phyloP scores from a whole-genome alignment of 2,113 vertebrate genomes.

The Cebidichthys violaceus region DNA sequence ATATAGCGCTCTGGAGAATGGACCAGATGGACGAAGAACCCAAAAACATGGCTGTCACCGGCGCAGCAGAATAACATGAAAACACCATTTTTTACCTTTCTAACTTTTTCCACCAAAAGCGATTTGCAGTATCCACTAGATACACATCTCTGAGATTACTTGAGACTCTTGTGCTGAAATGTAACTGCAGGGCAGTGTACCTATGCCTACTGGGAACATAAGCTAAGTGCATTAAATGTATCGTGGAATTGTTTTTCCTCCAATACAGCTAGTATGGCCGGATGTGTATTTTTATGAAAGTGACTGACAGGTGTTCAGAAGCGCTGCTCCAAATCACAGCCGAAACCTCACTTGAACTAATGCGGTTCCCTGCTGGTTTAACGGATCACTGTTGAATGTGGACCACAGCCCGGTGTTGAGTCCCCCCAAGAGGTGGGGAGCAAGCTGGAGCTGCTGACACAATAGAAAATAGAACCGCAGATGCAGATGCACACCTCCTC shows the following conservation, averaged over 20 bases:
- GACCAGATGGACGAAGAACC: neutral
- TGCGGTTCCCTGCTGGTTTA: conserved; percentile 46
- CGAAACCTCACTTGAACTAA: conserved; percentile 37
- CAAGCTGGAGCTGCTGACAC: conserved; percentile 61
- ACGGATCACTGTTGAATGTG: conserved; percentile 58
- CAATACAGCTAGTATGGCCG: neutral
- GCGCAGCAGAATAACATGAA: neutral
- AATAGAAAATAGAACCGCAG: conserved; percentile 64
- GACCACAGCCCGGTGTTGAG: conserved; percentile 57
- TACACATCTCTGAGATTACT: conserved; percentile 3
- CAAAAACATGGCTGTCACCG: neutral
- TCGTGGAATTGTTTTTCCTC: neutral
- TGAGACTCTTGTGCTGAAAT: conserved; percentile 4
- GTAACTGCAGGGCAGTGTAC: neutral
- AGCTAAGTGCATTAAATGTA: conserved; percentile 13
- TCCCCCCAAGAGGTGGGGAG: conserved; percentile 53
- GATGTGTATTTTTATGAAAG: conserved; percentile 28
- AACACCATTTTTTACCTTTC: neutral
- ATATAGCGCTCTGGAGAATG: neutral
- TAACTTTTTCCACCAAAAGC: neutral
- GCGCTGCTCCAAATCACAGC: conserved; percentile 13
- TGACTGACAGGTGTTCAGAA: conserved; percentile 59
- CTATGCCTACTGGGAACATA: neutral
- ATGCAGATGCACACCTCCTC: conserved; percentile 69
- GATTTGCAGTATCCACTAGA: neutral